phyloP scores from a whole-genome alignment of 2,113 vertebrate species.

The Trogon surrucura region DNA sequence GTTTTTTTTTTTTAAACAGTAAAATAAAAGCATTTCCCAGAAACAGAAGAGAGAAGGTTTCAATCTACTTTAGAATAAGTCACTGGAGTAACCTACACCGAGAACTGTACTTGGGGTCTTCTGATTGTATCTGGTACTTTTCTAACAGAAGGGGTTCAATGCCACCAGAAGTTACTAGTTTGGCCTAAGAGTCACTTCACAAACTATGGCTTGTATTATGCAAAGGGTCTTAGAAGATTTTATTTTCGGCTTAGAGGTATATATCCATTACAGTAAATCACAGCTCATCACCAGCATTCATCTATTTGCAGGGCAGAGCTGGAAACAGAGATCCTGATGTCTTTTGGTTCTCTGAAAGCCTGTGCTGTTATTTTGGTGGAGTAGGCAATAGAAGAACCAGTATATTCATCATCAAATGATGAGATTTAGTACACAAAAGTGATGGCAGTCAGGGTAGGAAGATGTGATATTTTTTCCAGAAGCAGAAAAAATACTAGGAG shows the following conservation, averaged over 20 bases:
- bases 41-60: not conserved
- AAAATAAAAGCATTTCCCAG: not conserved
- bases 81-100: not conserved
- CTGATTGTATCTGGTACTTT: not conserved
- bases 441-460: not conserved
- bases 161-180: not conserved
- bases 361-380: not conserved
- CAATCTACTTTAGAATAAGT: not conserved
- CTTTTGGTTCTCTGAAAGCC: not conserved
- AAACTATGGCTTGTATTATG: not conserved
- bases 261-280: not conserved
- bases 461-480: not conserved
- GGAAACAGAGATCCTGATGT: not conserved
- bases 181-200: not conserved
- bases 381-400: not conserved
- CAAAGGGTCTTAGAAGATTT: not conserved
- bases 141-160: not conserved
- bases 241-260: not conserved
- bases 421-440: not conserved
- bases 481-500: conserved; percentile 6
- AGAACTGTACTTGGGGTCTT: not conserved
- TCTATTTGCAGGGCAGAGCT: not conserved
- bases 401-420: not conserved
- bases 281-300: not conserved
- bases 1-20: not conserved